Evolutionary conservation across 2,797 vertebrate species (phyloP), one percentile per base, ranked within the genome.

Genomic region (Varecia variegata): DNA sequence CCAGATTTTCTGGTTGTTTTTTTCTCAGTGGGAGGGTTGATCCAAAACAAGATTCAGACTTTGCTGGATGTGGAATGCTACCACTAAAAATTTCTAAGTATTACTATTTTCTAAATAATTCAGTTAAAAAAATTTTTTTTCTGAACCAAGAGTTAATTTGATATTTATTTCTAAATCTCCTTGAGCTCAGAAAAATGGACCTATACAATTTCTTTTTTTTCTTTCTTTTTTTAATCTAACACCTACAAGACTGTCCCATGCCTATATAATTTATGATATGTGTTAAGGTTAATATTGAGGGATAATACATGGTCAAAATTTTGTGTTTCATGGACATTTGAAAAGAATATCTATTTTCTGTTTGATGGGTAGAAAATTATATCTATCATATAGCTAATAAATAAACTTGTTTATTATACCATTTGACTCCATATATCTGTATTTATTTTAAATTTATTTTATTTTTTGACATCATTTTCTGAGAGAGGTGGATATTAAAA

Each of bases 1-100:
- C 87, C 87, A 77, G 21, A 52, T 67, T 65, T 89, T 89, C n/a
- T 38, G n/a, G 70, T 88, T 89, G 58, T 40, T 87, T 88, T 84
- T 67, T 77, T 77, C 87, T 77, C 56, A 40, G 73, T 50, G 56
- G 68, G 70, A 88, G 56, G 58, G 40, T 27, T 77, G 45, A 77
- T 77, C 45, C 56, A 77, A 77, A 65, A 52, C 45, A 77, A 79
- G 58, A 65, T 30, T 62, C 56, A 65, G 71, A 21, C n/a, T 27
- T 47, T 62, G 23, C 25, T 62, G n/a, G n/a, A 30, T 77, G n/a
- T 30, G 43, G 8, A 88, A 62, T 50, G 71, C 86, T 40, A 62
- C 71, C 86, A 50, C 43, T 88, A 18, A 52, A 52, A 52, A 65
- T 62, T 60, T 38, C 32, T 20, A 88, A 50, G 62, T 65, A 50